Evolutionary conservation across 2,888 invertebrate genomes (phyloP).

Genomic region (Cheilosia vernalis): DNA sequence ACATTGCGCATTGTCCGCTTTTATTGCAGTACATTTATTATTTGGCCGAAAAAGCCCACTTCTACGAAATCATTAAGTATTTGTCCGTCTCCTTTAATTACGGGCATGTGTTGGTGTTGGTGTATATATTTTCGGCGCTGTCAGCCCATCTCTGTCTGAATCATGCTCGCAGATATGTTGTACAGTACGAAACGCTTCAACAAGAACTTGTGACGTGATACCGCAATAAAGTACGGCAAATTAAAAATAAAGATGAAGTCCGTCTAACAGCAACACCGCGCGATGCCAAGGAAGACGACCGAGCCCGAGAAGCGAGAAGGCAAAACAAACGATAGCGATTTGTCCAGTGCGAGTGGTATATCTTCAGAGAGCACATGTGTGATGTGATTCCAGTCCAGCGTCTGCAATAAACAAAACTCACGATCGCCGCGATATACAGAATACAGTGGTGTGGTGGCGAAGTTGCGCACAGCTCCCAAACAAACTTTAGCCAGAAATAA

Average conservation of each 20-base stretch:
- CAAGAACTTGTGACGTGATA: conserved; percentile 50
- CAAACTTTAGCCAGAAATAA: conserved; percentile 26
- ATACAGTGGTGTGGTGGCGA: conserved; percentile 1
- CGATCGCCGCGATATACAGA: background rate
- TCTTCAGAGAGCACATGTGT: conserved; percentile 21
- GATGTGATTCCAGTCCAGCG: conserved; percentile 24
- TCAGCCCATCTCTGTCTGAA: conserved; percentile 33
- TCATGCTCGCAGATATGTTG: conserved; percentile 13
- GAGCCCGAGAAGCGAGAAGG: conserved; percentile 7
- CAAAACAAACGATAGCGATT: conserved; percentile 54
- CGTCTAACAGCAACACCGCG: conserved; percentile 9
- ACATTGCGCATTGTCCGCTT: conserved; percentile 32
- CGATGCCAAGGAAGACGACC: background rate
- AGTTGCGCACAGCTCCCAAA: conserved; percentile 15
- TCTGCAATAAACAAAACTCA: conserved; percentile 50
- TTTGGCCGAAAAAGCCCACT: conserved; percentile 44
- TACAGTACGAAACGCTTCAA: background rate
- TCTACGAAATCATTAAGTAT: conserved; percentile 62
- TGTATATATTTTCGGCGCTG: conserved; percentile 47
- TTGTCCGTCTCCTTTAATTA: conserved; percentile 55
- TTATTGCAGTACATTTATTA: conserved; percentile 67
- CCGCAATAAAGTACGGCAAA: conserved; percentile 65
- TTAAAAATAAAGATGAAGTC: conserved; percentile 36
- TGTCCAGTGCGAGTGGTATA: conserved; percentile 45
- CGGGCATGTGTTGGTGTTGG: conserved; percentile 27